These are phyloP conservation scores for Axea sp. DNA, from an alignment of 2,888 invertebrate genomes.

Conservation along the genomic window DNA sequence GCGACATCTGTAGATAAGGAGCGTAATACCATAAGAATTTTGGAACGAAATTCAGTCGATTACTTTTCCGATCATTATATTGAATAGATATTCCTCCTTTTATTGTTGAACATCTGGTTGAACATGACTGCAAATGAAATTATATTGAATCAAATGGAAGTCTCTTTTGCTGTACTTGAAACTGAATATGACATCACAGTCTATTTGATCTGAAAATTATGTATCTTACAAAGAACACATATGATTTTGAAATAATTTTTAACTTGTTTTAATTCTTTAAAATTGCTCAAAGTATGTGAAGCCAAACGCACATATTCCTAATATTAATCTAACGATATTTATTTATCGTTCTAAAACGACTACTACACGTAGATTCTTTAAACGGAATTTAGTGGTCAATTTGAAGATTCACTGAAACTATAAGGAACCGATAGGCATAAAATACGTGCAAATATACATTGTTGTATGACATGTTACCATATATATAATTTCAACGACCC, in stretches of 20 bases:
- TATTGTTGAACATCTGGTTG: constrained; percentile 42
- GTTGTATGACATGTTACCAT: constrained; percentile 36
- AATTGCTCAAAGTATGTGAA: too few relatives aligned
- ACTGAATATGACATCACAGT: constrained; percentile 18
- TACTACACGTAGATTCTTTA: constrained; percentile 1
- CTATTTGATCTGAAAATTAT: too few relatives aligned
- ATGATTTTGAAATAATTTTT: too few relatives aligned
- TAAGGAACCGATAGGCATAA: constrained; percentile 46
- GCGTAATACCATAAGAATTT: constrained; percentile 4
- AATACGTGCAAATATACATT: constrained; percentile 39
- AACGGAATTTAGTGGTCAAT: constrained; percentile 8
- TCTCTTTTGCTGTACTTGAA: constrained; percentile 8
- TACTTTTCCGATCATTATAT: constrained; percentile 1
- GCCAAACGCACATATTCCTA: too few relatives aligned
- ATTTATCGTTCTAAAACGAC: too few relatives aligned
- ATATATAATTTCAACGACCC: constrained; percentile 52
- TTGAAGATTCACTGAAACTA: constrained; percentile 34
- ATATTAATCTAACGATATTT: too few relatives aligned
- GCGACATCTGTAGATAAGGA: constrained; percentile 26
- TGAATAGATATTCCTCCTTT: constrained; percentile 14
- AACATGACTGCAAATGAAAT: constrained; percentile 6
- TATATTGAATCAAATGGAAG: constrained; percentile 32
- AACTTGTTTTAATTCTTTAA: too few relatives aligned
- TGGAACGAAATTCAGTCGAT: constrained; percentile 7
- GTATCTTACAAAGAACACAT: too few relatives aligned